Percentiles rank a stretch among this genome's conserved stretches.
Evolutionary conservation across 1,140 invertebrate species (phyloP).

Genomic region (Pollicipes pollicipes): DNA sequence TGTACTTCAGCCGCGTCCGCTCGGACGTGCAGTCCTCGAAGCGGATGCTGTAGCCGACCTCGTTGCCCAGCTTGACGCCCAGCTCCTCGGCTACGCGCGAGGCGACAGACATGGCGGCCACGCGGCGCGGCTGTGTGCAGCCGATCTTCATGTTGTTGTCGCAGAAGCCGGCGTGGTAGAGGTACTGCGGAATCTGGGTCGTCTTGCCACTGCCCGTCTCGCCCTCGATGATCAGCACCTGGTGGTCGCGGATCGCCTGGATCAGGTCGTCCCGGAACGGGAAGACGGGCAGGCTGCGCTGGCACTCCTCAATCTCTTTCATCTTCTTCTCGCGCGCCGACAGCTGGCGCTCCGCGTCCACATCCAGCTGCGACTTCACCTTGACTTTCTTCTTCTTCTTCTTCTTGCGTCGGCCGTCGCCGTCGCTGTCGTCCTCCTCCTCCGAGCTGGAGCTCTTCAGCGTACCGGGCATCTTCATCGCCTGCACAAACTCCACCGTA

Average conservation of each 20-base stretch:
- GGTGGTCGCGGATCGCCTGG: conserved; percentile 14
- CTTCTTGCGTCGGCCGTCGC: conserved; percentile 11
- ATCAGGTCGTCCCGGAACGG: conserved; percentile 69
- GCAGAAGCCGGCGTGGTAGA: conserved; percentile 78
- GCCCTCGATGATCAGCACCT: conserved; percentile 87
- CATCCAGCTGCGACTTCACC: conserved; percentile 7
- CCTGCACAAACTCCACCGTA: conserved; percentile 94
- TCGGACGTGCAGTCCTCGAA: conserved; percentile 65
- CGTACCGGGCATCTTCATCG: conserved; percentile 70
- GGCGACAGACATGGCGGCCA: conserved; percentile 63
- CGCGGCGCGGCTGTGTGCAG: conserved; percentile 55
- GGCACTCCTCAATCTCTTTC: conserved; percentile 75
- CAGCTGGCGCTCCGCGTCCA: conserved; percentile 33
- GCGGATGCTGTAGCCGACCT: conserved; percentile 57
- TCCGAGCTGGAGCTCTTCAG: conserved; percentile 13
- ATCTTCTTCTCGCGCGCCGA: conserved; percentile 54
- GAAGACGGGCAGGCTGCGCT: conserved; percentile 83
- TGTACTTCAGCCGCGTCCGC: conserved; percentile 81
- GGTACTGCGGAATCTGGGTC: conserved; percentile 95
- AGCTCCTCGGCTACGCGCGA: conserved; percentile 53
- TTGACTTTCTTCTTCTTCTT: conserved; percentile 17
- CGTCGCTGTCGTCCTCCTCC: neutral
- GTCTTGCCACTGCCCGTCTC: conserved; percentile 97
- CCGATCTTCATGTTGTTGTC: conserved; percentile 57
- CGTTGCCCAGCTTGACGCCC: conserved; percentile 42